Conservation (phyloP, 1,140 invertebrate species). For the Linepithema humile region DNA sequence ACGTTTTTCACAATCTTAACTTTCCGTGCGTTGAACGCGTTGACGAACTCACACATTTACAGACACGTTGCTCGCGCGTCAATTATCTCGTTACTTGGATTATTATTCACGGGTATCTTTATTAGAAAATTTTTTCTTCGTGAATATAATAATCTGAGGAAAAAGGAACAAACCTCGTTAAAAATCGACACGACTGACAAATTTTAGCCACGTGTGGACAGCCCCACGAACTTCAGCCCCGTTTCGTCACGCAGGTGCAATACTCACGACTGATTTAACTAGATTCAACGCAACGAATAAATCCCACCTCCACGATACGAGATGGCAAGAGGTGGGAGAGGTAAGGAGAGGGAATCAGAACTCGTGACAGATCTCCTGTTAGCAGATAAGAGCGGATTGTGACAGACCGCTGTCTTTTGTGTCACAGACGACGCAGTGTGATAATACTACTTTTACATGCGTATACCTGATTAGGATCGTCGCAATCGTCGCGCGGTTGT, state of each 20-base stretch:
- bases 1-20: neutral
- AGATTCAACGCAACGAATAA: constrained; percentile 61
- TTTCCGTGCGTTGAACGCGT: neutral
- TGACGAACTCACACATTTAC: neutral
- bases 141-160: neutral
- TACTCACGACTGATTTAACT: constrained; percentile 56
- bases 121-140: neutral
- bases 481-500: neutral
- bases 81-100: neutral
- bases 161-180: neutral
- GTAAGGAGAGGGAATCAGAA: constrained; percentile 54
- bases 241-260: constrained; percentile 34
- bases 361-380: constrained; percentile 66
- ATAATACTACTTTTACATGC: neutral
- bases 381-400: constrained; percentile 40
- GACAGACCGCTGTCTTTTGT: constrained; percentile 24
- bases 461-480: neutral
- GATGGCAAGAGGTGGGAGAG: constrained; percentile 39
- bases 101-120: neutral
- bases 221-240: neutral
- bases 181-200: neutral
- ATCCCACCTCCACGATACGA: constrained; percentile 60
- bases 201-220: neutral
- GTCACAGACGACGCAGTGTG: neutral
- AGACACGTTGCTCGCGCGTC: neutral